These are phyloP conservation scores for Drosophila guanche DNA, from an alignment of 1,140 invertebrate species.

Conservation along the genomic window DNA sequence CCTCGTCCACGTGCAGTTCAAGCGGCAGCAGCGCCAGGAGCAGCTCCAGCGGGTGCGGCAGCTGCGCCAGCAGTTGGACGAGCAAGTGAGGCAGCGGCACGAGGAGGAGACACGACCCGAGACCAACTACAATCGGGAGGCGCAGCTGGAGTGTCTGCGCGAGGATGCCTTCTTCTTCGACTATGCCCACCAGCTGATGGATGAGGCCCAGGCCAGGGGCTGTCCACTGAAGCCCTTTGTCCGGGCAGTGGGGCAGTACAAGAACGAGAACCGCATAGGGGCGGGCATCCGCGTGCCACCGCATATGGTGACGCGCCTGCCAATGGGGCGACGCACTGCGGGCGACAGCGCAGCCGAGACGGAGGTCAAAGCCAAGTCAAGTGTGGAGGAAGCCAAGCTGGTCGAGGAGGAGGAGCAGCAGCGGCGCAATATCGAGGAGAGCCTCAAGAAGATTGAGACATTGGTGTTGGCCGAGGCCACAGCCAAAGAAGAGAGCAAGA, in stretches of 20 bases:
- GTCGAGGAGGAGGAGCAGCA: constrained; percentile 8
- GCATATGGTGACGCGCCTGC: constrained; percentile 57
- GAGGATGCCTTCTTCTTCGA: constrained; percentile 66
- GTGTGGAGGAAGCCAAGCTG: constrained; percentile 18
- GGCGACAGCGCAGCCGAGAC: constrained; percentile 47
- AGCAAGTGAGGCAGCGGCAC: constrained; percentile 45
- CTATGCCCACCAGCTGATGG: constrained; percentile 63
- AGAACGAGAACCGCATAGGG: constrained; percentile 55
- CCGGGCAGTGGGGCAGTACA: constrained; percentile 57
- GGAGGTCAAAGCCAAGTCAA: constrained; percentile 6
- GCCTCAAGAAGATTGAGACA: constrained; percentile 54
- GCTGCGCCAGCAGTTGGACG: constrained; percentile 50
- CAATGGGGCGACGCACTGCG: constrained; percentile 55
- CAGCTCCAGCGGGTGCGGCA: constrained; percentile 43
- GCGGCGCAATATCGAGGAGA: constrained; percentile 34
- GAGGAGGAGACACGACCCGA: constrained; percentile 46
- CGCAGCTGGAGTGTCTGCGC: constrained; percentile 58
- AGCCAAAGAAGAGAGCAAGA: background rate
- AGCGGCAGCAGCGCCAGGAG: constrained; percentile 55
- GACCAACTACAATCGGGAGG: constrained; percentile 62
- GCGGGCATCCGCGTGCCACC: constrained; percentile 46
- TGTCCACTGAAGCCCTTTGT: constrained; percentile 65
- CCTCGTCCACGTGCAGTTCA: constrained; percentile 55
- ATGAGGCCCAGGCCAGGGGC: constrained; percentile 33
- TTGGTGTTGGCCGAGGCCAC: constrained; percentile 42